Evolutionary conservation across 2,113 vertebrate species (phyloP).

Genomic region (Eubucco bourcierii): DNA sequence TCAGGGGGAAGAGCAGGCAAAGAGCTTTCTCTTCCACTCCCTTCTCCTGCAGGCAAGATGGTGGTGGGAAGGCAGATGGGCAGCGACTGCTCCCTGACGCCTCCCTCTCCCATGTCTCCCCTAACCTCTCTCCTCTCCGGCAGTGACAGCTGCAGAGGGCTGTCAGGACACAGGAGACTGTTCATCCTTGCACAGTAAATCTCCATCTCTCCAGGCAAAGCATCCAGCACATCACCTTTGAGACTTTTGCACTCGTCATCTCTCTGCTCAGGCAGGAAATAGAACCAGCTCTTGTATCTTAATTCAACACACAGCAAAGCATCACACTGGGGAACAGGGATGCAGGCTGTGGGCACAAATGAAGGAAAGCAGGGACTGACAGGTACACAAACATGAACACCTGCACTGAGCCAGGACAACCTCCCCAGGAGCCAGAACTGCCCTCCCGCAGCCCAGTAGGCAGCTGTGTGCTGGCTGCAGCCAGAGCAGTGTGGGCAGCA

Average conservation of each 20-base stretch:
- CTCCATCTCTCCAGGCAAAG: background rate
- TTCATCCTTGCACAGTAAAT: background rate
- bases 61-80: background rate
- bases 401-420: no score
- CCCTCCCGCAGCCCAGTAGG: no score
- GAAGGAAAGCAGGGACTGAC: background rate
- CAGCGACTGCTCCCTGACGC: background rate
- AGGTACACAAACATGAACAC: background rate
- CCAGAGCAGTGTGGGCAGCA: no score
- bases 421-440: no score
- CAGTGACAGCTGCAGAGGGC: background rate
- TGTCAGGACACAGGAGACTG: background rate
- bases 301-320: background rate
- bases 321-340: background rate
- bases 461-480: no score
- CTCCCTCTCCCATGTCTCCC: background rate
- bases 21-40: background rate
- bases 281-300: background rate
- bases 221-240: background rate
- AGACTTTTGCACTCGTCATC: conserved; percentile 20
- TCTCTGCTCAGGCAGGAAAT: background rate
- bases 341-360: background rate
- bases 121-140: background rate
- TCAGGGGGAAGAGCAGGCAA: background rate
- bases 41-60: background rate